These are phyloP conservation scores for Frankliniella intonsa DNA, from an alignment of 2,888 invertebrate genomes.

Conservation along the genomic window DNA sequence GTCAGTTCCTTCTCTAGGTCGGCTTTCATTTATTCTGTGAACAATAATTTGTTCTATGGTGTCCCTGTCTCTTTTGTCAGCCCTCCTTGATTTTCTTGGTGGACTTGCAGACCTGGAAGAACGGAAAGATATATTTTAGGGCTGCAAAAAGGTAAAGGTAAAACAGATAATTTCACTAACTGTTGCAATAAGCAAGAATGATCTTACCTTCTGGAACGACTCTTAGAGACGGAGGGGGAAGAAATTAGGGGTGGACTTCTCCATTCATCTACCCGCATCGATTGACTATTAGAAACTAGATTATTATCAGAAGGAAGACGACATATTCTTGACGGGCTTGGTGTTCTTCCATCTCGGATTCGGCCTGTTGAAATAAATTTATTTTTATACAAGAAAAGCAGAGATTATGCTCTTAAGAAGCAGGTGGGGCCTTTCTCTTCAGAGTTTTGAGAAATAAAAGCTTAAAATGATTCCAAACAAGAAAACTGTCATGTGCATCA, in stretches of 20 bases:
- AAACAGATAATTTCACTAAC: background rate
- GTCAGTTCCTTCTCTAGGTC: background rate
- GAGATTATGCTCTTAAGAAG: background rate
- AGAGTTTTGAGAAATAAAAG: too few relatives aligned
- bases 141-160: background rate
- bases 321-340: background rate
- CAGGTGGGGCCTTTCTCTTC: too few relatives aligned
- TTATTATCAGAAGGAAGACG: background rate
- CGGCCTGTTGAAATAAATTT: background rate
- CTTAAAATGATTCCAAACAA: too few relatives aligned
- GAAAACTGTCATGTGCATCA: too few relatives aligned
- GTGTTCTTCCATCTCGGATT: background rate
- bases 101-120: background rate
- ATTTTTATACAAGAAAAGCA: background rate
- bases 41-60: background rate
- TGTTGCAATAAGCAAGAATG: background rate
- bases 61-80: background rate
- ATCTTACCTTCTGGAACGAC: background rate
- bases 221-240: background rate
- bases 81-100: background rate
- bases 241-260: constrained; percentile 4
- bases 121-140: background rate
- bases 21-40: background rate
- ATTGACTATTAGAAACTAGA: background rate
- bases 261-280: constrained; percentile 7